Conservation (phyloP, 2,113 vertebrate species). For the Plecturocebus donacophilus region DNA sequence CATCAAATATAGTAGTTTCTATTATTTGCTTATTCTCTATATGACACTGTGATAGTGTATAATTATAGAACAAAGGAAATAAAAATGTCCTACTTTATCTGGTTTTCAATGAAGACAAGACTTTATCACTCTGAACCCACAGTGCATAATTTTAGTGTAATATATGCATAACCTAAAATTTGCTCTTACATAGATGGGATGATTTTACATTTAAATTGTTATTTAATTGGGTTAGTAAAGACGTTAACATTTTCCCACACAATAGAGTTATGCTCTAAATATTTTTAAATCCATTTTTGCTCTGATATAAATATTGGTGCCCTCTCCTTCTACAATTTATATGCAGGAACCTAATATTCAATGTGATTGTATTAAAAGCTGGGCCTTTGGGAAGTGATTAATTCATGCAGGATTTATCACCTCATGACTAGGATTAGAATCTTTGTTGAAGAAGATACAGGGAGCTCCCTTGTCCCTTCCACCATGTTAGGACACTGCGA, state of each 20-base stretch:
- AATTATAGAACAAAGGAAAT: background rate
- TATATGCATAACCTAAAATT: background rate
- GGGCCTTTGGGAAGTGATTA: background rate
- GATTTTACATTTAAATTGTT: background rate
- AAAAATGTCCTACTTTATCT: background rate
- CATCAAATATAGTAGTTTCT: background rate
- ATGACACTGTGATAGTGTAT: background rate
- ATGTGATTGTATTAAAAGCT: background rate
- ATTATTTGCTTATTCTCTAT: background rate
- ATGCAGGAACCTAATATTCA: background rate
- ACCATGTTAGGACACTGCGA: background rate
- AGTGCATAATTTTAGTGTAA: background rate
- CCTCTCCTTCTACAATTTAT: background rate
- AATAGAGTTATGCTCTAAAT: background rate
- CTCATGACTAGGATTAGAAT: background rate
- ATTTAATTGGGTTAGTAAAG: background rate
- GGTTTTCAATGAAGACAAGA: background rate
- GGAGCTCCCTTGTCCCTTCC: background rate
- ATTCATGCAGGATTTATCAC: background rate
- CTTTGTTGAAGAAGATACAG: background rate
- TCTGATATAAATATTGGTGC: accelerated
- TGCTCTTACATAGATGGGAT: background rate
- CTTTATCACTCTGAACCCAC: background rate
- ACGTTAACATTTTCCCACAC: background rate
- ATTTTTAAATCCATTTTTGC: background rate